phyloP scores from a whole-genome alignment of 1,140 invertebrate genomes.

The Magallana ariakensis region DNA sequence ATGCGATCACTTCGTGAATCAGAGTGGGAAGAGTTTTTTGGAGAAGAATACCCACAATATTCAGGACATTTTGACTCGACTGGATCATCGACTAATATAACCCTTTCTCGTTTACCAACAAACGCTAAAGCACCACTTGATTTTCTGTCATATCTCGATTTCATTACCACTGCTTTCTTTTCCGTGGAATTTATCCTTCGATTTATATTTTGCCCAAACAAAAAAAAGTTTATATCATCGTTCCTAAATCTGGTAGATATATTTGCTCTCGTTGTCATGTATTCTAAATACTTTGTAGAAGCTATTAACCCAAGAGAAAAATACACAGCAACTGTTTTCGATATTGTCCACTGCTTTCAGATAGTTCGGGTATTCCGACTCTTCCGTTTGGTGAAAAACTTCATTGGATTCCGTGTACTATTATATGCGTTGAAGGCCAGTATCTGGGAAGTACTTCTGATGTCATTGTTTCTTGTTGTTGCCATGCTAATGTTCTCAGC shows the following conservation, averaged over 20 bases:
- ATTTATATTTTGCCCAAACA: constrained; percentile 76
- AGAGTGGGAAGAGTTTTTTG: constrained; percentile 55
- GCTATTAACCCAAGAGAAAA: constrained; percentile 50
- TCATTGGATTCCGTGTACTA: constrained; percentile 96
- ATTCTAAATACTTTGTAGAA: constrained; percentile 60
- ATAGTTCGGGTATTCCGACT: constrained; percentile 66
- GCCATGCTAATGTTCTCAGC: constrained; percentile 99
- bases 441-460: constrained; percentile 97
- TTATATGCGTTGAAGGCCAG: constrained; percentile 98
- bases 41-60: constrained; percentile 46
- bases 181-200: constrained; percentile 76
- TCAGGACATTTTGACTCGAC: constrained; percentile 46
- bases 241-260: constrained; percentile 79
- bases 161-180: constrained; percentile 78
- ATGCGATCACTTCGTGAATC: constrained; percentile 12
- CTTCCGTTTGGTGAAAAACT: constrained; percentile 83
- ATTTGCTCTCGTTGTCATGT: constrained; percentile 77
- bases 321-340: constrained; percentile 48
- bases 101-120: constrained; percentile 45
- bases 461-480: constrained; percentile 99
- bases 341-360: constrained; percentile 60
- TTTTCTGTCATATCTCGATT: constrained; percentile 55
- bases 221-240: constrained; percentile 73
- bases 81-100: background rate
- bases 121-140: constrained; percentile 38